A percentile compares a stretch with the other conserved stretches of the same genome.
These are phyloP conservation scores for Cydia strobilella DNA, from an alignment of 1,140 invertebrate genomes.

Conservation along the genomic window DNA sequence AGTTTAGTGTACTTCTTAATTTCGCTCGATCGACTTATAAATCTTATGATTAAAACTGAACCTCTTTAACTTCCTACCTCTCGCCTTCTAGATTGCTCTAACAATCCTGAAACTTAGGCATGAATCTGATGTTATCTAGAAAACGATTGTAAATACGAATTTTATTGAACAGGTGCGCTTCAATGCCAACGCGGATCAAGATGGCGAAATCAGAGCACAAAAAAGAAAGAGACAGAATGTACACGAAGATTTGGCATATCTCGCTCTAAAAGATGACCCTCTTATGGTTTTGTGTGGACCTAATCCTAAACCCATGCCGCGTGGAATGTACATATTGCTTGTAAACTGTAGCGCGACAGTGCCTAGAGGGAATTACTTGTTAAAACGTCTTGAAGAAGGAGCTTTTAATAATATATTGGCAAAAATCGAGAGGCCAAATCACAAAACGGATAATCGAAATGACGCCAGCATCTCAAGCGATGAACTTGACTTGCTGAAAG, in stretches of 20 bases:
- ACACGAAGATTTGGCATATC: neutral
- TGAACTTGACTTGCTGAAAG: conserved; percentile 43
- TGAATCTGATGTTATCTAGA: too few relatives aligned
- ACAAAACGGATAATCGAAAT: conserved; percentile 48
- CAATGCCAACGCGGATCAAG: neutral
- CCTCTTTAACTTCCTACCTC: too few relatives aligned
- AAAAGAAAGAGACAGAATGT: neutral
- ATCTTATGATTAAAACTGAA: too few relatives aligned
- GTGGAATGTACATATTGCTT: conserved; percentile 51
- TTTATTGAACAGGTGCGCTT: conserved; percentile 15
- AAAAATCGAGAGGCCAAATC: conserved; percentile 34
- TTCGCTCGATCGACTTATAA: too few relatives aligned
- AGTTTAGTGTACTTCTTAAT: too few relatives aligned
- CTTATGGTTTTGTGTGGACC: neutral
- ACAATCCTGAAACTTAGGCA: too few relatives aligned
- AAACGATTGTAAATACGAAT: neutral
- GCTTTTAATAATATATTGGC: conserved; percentile 29
- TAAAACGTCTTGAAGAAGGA: conserved; percentile 42
- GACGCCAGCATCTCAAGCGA: conserved; percentile 38
- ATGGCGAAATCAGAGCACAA: neutral
- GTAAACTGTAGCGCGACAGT: conserved; percentile 42
- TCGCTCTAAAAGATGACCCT: neutral
- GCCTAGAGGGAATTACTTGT: conserved; percentile 40
- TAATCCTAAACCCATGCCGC: conserved; percentile 25
- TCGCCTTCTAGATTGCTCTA: too few relatives aligned